phyloP scores from a whole-genome alignment of 35 echinoderm and acorn worm genomes.

The Chiridota heheva region DNA sequence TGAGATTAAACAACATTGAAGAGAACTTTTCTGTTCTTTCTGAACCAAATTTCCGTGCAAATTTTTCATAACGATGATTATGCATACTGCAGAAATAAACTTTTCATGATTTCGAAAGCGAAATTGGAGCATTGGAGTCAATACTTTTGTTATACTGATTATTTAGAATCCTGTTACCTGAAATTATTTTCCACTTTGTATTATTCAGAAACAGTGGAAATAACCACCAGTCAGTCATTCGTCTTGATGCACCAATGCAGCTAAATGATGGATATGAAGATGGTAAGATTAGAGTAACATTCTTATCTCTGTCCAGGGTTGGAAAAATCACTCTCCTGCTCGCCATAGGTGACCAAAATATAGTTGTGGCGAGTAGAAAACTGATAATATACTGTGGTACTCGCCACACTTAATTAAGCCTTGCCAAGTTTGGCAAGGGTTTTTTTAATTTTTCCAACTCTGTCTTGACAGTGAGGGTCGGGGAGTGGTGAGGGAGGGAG shows the following conservation, averaged over 20 bases:
- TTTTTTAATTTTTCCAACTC: neutral
- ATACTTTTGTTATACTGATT: no score
- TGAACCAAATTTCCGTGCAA: no score
- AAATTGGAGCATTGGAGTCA: no score
- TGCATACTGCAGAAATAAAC: no score
- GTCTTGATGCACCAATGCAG: slow-evolving; percentile 65
- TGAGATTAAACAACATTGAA: neutral
- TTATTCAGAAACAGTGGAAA: slow-evolving; percentile 13
- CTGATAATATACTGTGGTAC: neutral
- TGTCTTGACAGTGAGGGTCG: neutral
- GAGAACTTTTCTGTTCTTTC: no score
- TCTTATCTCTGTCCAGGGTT: no score
- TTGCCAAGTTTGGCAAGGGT: no score
- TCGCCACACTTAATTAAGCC: no score
- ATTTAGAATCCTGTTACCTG: neutral
- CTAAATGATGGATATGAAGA: slow-evolving; percentile 50
- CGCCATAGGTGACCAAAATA: neutral
- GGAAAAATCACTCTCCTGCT: no score
- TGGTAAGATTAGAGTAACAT: neutral
- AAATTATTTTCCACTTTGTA: slow-evolving; percentile 19
- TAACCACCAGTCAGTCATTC: slow-evolving; percentile 1
- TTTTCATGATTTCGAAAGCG: no score
- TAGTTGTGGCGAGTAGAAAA: neutral
- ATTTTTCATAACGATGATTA: no score
- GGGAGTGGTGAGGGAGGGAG: neutral